Percentiles rank a stretch among this genome's conserved stretches.
phyloP scores from a whole-genome alignment of 30 jellyfish, hydroid and myxozoan genomes.

The Haliclystus octoradiatus region DNA sequence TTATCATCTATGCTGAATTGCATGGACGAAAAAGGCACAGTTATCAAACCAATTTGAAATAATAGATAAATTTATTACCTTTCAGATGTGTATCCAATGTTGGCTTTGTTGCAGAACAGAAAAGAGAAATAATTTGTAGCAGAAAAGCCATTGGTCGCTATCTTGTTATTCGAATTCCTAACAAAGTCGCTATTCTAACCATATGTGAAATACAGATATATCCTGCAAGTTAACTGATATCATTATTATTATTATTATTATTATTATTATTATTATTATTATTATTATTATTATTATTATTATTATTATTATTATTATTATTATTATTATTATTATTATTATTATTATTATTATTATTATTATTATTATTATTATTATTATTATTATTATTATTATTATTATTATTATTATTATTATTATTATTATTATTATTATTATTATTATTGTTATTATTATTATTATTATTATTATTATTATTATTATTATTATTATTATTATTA shows the following conservation, averaged over 20 bases:
- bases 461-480: neutral
- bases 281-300: neutral
- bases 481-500: neutral
- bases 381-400: neutral
- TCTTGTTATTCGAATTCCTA: too few relatives aligned
- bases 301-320: neutral
- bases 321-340: neutral
- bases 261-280: neutral
- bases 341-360: neutral
- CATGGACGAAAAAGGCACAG: too few relatives aligned
- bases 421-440: neutral
- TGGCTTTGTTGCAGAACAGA: too few relatives aligned
- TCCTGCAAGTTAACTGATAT: too few relatives aligned
- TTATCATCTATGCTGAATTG: too few relatives aligned
- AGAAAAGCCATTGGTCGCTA: too few relatives aligned
- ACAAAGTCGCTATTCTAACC: too few relatives aligned
- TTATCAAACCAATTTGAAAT: too few relatives aligned
- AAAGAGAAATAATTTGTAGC: too few relatives aligned
- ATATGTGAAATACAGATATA: too few relatives aligned
- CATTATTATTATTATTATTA: neutral
- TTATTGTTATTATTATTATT: neutral
- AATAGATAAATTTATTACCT: too few relatives aligned
- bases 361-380: neutral
- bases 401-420: neutral
- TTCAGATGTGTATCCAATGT: too few relatives aligned